Percentiles rank a stretch among this genome's conserved stretches.
phyloP scores from a whole-genome alignment of 30 jellyfish, hydroid and myxozoan genomes.

The Aurelia sp. region DNA sequence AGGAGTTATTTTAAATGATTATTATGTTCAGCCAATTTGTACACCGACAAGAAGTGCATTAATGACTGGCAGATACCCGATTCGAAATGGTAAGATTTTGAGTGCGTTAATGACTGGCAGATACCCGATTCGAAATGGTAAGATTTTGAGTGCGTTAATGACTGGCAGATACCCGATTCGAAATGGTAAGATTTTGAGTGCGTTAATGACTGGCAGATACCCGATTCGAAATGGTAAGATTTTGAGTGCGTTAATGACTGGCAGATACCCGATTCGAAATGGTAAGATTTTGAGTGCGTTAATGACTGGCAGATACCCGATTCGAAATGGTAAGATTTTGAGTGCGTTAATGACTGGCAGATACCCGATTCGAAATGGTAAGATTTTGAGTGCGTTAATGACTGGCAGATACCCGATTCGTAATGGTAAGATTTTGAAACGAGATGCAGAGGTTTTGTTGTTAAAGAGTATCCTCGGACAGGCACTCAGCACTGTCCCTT shows the following conservation, averaged over 20 bases:
- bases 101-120: background rate
- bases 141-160: background rate
- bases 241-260: background rate
- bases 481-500: no score
- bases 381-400: background rate
- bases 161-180: background rate
- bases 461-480: no score
- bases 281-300: constrained; percentile 1
- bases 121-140: background rate
- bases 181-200: background rate
- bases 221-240: constrained; percentile 2
- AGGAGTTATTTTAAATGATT: constrained; percentile 67
- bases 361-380: background rate
- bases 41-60: constrained; percentile 86
- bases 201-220: background rate
- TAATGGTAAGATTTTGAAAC: background rate
- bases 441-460: no score
- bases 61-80: constrained; percentile 78
- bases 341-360: background rate
- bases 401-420: background rate
- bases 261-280: background rate
- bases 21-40: constrained; percentile 78
- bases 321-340: constrained; percentile 1
- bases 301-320: background rate
- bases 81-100: constrained; percentile 57